Conservation (phyloP, 1,140 invertebrate genomes). For the Drosophila pachea region DNA sequence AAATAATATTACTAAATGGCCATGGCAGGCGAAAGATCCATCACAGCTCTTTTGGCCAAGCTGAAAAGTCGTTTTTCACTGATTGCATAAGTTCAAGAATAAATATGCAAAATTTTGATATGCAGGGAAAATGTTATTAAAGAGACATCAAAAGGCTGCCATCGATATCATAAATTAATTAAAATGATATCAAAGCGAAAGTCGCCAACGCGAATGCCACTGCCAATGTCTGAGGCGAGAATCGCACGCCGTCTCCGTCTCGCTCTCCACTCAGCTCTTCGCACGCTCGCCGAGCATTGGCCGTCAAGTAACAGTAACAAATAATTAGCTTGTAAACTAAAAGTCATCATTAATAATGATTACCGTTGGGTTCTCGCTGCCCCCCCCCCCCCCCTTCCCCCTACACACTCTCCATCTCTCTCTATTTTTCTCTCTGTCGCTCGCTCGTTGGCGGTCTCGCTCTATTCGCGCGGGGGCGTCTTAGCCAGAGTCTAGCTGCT, state of each 20-base stretch:
- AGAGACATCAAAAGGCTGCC: constrained; percentile 52
- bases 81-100: constrained; percentile 41
- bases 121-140: constrained; percentile 42
- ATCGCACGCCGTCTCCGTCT: neutral
- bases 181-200: constrained; percentile 70
- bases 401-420: neutral
- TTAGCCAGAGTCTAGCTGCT: constrained; percentile 14
- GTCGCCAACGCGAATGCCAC: constrained; percentile 28
- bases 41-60: constrained; percentile 7
- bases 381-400: neutral
- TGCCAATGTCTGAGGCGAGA: constrained; percentile 9
- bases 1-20: constrained; percentile 24
- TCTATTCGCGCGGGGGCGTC: constrained; percentile 24
- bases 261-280: neutral
- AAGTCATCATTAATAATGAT: constrained; percentile 78
- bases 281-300: constrained; percentile 1
- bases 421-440: neutral
- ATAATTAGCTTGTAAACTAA: constrained; percentile 78
- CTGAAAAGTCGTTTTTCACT: constrained; percentile 17
- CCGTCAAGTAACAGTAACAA: constrained; percentile 71
- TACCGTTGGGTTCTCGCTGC: constrained; percentile 49
- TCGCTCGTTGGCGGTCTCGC: constrained; percentile 3
- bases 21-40: constrained; percentile 35
- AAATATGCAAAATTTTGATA: constrained; percentile 54
- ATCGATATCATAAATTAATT: constrained; percentile 73